Conservation (phyloP, 2,888 invertebrate species). For the Drosophila aldrichi region DNA sequence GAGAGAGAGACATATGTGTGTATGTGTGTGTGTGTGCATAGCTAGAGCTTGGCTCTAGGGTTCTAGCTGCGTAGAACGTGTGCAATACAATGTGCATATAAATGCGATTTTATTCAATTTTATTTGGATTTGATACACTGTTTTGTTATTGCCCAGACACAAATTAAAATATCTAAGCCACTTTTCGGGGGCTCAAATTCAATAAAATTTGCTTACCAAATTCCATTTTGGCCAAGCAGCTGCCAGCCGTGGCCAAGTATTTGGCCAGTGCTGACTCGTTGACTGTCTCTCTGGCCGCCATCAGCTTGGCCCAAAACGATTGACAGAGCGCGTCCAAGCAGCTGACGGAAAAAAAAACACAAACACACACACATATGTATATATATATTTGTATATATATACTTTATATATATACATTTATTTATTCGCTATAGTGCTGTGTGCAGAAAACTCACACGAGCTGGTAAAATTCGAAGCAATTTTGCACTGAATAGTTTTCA, state of each 20-base stretch:
- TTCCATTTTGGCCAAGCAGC: constrained; percentile 33
- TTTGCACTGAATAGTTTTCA: constrained; percentile 82
- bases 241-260: constrained; percentile 6
- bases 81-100: constrained; percentile 70
- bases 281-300: constrained; percentile 40
- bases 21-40: background rate
- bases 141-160: constrained; percentile 42
- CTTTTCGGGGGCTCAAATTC: constrained; percentile 46
- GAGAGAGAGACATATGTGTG: background rate
- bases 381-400: background rate
- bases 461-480: constrained; percentile 73
- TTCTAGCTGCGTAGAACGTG: constrained; percentile 17
- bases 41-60: background rate
- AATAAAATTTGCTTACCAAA: constrained; percentile 47
- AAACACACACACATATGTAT: constrained; percentile 2
- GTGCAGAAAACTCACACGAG: constrained; percentile 39
- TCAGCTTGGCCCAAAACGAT: constrained; percentile 47
- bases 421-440: constrained; percentile 17
- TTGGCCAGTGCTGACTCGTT: constrained; percentile 9
- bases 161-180: constrained; percentile 74
- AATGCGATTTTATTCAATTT: constrained; percentile 62
- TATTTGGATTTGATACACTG: constrained; percentile 32
- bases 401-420: background rate
- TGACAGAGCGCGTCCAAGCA: constrained; percentile 65
- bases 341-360: constrained; percentile 43